Evolutionary conservation across 2,888 invertebrate species (phyloP).

Genomic region (Rotaria magnacalcarata): DNA sequence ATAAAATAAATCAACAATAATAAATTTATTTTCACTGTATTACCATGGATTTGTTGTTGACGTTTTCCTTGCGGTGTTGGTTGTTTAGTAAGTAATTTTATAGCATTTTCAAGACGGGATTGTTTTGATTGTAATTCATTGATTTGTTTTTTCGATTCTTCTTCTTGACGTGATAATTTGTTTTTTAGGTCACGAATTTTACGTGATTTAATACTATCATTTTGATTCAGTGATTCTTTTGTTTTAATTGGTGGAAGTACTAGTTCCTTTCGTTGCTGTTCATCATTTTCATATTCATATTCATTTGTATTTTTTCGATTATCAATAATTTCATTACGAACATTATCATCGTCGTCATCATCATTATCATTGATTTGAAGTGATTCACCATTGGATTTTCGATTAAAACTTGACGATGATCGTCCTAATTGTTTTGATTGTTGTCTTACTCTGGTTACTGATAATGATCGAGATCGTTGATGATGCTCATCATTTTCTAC

Average conservation of each 20-base stretch:
- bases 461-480: not conserved
- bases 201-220: not conserved
- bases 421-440: not conserved
- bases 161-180: constrained; percentile 28
- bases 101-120: constrained; percentile 29
- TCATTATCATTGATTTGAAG: not conserved
- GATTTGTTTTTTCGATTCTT: constrained; percentile 9
- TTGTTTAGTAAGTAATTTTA: constrained; percentile 5
- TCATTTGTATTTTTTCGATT: too few relatives aligned
- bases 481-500: not conserved
- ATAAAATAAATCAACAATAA: not conserved
- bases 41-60: not conserved
- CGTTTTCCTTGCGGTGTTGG: not conserved
- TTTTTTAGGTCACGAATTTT: not conserved
- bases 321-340: too few relatives aligned
- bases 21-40: not conserved
- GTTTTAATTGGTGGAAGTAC: not conserved
- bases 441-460: not conserved
- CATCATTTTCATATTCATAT: not conserved
- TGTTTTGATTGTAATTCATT: constrained; percentile 29
- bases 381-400: not conserved
- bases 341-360: not conserved
- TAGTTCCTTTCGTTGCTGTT: not conserved
- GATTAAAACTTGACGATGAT: not conserved
- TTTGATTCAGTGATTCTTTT: not conserved